Percentiles rank a stretch among this genome's conserved stretches.
Conservation (phyloP, 2,888 invertebrate species). For the Pegoplata infirma region DNA sequence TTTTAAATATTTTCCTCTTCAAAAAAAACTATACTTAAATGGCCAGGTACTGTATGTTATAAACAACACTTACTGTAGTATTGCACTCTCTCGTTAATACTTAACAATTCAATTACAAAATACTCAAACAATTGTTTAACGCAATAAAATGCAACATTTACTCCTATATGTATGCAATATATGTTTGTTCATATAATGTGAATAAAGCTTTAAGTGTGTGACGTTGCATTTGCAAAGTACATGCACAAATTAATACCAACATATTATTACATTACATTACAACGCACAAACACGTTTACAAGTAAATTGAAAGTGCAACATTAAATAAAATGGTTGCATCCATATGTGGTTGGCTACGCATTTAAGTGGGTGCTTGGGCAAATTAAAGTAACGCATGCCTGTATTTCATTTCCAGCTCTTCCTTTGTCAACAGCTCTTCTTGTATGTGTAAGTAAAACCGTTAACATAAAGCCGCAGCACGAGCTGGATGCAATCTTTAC, state of each 20-base stretch:
- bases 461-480: constrained; percentile 15
- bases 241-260: too few relatives aligned
- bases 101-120: constrained; percentile 64
- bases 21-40: too few relatives aligned
- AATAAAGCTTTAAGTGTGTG: constrained; percentile 41
- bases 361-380: constrained; percentile 21
- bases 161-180: background rate
- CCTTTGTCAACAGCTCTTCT: background rate
- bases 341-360: constrained; percentile 30
- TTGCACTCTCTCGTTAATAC: constrained; percentile 22
- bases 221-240: constrained; percentile 37
- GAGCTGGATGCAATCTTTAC: constrained; percentile 14
- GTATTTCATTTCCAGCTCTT: background rate
- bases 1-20: too few relatives aligned
- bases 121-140: constrained; percentile 56
- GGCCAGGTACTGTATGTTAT: too few relatives aligned
- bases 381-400: constrained; percentile 11
- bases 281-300: background rate
- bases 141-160: constrained; percentile 25
- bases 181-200: too few relatives aligned
- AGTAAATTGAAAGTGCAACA: constrained; percentile 12
- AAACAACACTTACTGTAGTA: constrained; percentile 17
- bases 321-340: constrained; percentile 38
- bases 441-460: constrained; percentile 1
- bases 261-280: constrained; percentile 8